phyloP scores from a whole-genome alignment of 2,888 invertebrate species.

The Lepas anatifera region DNA sequence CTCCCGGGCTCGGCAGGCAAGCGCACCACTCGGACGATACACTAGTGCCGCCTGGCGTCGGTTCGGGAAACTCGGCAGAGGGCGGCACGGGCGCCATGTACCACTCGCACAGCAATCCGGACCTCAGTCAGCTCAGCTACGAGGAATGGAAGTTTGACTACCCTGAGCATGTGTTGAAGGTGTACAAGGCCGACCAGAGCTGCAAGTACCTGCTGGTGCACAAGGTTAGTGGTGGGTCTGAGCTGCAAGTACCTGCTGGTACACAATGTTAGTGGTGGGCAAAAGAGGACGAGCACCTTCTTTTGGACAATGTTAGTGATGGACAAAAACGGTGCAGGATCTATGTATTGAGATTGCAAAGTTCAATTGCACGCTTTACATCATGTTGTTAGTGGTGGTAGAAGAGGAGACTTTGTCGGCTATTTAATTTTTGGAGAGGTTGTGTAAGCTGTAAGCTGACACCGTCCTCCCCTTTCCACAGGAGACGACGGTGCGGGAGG shows the following conservation, averaged over 20 bases:
- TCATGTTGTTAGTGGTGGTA: no score
- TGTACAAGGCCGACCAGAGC: constrained; percentile 90
- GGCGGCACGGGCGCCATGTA: constrained; percentile 34
- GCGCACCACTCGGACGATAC: constrained; percentile 2
- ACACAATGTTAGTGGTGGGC: background rate
- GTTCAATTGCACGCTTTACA: no score
- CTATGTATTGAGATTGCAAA: no score
- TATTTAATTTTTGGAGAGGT: no score
- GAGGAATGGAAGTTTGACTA: constrained; percentile 70
- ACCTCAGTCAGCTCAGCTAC: constrained; percentile 51
- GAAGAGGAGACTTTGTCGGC: no score
- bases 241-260: no score
- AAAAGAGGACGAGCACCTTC: no score
- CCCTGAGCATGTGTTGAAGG: constrained; percentile 94
- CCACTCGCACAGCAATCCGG: constrained; percentile 81
- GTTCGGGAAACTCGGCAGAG: constrained; percentile 18
- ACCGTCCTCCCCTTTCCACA: constrained; percentile 29
- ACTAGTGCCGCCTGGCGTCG: constrained; percentile 15
- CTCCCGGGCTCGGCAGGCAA: constrained; percentile 19
- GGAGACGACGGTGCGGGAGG: constrained; percentile 54
- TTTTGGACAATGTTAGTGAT: no score
- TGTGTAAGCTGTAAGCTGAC: no score
- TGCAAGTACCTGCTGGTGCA: constrained; percentile 94
- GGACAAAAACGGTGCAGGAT: no score
- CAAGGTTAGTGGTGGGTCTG: constrained; percentile 46